Percentiles rank a stretch among this genome's conserved stretches.
These are phyloP conservation scores for Xiphydria camelus DNA, from an alignment of 2,888 invertebrate genomes.

Conservation along the genomic window DNA sequence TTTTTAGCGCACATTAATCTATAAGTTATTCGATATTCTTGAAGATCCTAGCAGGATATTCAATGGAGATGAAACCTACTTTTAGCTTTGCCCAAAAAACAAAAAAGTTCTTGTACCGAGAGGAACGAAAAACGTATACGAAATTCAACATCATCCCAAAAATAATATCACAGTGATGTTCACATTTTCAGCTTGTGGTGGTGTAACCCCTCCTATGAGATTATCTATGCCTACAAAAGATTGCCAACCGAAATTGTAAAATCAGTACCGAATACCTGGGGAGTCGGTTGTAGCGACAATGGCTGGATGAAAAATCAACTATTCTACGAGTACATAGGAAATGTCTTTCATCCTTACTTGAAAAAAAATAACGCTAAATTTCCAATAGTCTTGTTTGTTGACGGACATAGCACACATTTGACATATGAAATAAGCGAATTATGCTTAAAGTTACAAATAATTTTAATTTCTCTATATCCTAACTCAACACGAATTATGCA, in stretches of 20 bases:
- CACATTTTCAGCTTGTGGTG: constrained; percentile 47
- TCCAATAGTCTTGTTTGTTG: constrained; percentile 49
- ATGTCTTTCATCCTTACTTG: constrained; percentile 40
- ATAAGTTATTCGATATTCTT: constrained; percentile 32
- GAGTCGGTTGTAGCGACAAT: constrained; percentile 46
- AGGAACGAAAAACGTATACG: constrained; percentile 42
- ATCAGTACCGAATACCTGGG: constrained; percentile 47
- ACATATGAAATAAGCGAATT: too few species aligned
- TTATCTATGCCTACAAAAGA: constrained; percentile 49
- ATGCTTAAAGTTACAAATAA: constrained; percentile 32
- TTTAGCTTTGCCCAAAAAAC: constrained; percentile 41
- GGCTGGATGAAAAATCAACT: constrained; percentile 55
- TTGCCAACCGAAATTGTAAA: constrained; percentile 41
- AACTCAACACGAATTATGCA: constrained; percentile 36
- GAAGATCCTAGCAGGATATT: constrained; percentile 41
- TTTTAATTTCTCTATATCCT: constrained; percentile 36
- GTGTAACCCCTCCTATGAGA: constrained; percentile 45
- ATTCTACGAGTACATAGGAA: constrained; percentile 51
- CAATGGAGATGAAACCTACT: constrained; percentile 47
- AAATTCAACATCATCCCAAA: constrained; percentile 48
- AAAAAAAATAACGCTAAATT: constrained; percentile 30
- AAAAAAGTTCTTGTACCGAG: constrained; percentile 30
- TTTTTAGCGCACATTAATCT: too few species aligned
- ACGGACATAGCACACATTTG: constrained; percentile 34
- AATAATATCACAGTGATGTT: constrained; percentile 50